phyloP scores from a whole-genome alignment of 2,113 vertebrate genomes.

The Hippocampus guttulatus region DNA sequence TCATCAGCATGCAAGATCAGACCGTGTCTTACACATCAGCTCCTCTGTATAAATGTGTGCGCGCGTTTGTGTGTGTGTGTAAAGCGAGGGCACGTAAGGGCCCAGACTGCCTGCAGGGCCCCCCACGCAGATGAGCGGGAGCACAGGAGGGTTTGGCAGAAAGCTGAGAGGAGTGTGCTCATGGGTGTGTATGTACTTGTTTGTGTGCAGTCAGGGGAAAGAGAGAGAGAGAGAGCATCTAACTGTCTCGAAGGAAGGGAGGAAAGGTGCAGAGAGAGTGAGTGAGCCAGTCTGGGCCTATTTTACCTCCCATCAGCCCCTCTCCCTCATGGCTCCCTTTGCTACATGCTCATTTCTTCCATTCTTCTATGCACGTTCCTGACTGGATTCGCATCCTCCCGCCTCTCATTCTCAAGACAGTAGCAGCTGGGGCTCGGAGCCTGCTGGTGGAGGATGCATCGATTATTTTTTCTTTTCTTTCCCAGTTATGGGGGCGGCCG shows the following conservation, averaged over 20 bases:
- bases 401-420: constrained; percentile 63
- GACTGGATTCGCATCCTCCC: constrained; percentile 1
- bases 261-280: constrained; percentile 43
- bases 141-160: constrained; percentile 60
- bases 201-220: constrained; percentile 36
- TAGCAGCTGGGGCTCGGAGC: constrained; percentile 61
- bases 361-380: constrained; percentile 20
- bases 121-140: constrained; percentile 70
- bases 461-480: constrained; percentile 43
- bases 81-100: constrained; percentile 62
- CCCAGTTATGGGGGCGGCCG: constrained; percentile 63
- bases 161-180: constrained; percentile 47
- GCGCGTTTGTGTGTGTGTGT: constrained; percentile 44
- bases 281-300: constrained; percentile 58
- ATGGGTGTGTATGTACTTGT: constrained; percentile 27
- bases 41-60: constrained; percentile 41
- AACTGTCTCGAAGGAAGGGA: constrained; percentile 39
- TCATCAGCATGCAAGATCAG: constrained; percentile 69
- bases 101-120: constrained; percentile 74
- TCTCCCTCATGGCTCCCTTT: constrained; percentile 41
- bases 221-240: constrained; percentile 14
- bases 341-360: constrained; percentile 43
- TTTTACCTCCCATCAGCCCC: constrained; percentile 34
- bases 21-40: constrained; percentile 63
- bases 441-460: constrained; percentile 63